Evolutionary conservation across 2,113 vertebrate species (phyloP).

Genomic region (Proteles cristata): DNA sequence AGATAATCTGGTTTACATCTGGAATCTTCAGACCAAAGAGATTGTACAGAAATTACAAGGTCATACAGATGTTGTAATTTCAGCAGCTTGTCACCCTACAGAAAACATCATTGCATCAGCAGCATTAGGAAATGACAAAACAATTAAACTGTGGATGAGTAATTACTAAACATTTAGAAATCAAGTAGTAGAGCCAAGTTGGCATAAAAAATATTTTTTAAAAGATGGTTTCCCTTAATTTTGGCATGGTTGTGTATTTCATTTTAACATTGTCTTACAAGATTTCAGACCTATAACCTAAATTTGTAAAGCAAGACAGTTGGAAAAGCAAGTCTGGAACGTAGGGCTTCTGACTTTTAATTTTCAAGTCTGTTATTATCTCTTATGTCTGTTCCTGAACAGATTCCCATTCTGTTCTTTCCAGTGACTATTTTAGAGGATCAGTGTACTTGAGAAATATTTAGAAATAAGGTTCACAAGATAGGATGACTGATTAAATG

Average conservation of each 20-base stretch:
- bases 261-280: not conserved
- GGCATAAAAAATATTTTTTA: conserved; percentile 65
- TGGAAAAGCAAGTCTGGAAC: conserved; percentile 34
- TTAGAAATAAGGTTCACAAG: not conserved
- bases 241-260: conserved; percentile 5
- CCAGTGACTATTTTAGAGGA: not conserved
- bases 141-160: conserved; percentile 99
- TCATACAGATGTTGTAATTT: conserved; percentile 98
- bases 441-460: conserved; percentile 6
- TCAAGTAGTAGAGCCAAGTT: conserved; percentile 69
- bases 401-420: not conserved
- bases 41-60: conserved; percentile 99
- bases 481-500: not conserved
- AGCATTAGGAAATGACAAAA: conserved; percentile 99
- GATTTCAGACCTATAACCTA: conserved; percentile 12
- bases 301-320: conserved; percentile 4
- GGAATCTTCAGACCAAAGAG: conserved; percentile 99
- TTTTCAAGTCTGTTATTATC: not conserved
- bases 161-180: conserved; percentile 90
- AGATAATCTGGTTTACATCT: conserved; percentile 99
- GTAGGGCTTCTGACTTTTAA: conserved; percentile 22
- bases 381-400: not conserved
- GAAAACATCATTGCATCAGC: conserved; percentile 99
- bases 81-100: conserved; percentile 97
- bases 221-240: conserved; percentile 66